Evolutionary conservation across 2,888 invertebrate species (phyloP).

Genomic region (Nemurella pictetii): DNA sequence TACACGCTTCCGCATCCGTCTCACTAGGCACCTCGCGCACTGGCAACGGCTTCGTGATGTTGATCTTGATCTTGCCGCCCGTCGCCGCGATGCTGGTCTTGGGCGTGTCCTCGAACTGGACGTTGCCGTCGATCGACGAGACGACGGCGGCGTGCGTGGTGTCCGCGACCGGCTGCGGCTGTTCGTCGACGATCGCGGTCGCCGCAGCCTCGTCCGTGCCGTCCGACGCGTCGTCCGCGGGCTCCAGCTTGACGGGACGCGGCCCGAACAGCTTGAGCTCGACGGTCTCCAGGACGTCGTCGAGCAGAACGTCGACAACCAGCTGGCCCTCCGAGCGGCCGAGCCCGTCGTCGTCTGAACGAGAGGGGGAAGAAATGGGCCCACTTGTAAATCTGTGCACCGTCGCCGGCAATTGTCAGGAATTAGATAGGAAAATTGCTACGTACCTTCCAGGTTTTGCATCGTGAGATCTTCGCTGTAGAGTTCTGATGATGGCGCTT

Average conservation of each 20-base stretch:
- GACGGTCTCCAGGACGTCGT: constrained; percentile 19
- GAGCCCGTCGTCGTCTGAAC: constrained; percentile 44
- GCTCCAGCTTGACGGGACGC: constrained; percentile 8
- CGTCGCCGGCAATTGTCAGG: no score
- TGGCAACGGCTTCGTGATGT: constrained; percentile 71
- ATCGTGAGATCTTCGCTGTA: constrained; percentile 46
- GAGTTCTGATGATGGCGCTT: constrained; percentile 55
- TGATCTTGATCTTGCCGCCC: constrained; percentile 75
- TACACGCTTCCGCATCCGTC: constrained; percentile 47
- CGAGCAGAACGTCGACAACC: neutral
- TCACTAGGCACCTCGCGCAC: constrained; percentile 52
- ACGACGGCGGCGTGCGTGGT: constrained; percentile 61
- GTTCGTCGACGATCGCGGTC: constrained; percentile 10
- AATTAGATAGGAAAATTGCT: neutral
- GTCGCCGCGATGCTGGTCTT: constrained; percentile 51
- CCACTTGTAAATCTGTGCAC: neutral
- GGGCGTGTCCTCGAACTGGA: constrained; percentile 64
- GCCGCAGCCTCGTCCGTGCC: neutral
- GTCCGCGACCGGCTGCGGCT: constrained; percentile 51
- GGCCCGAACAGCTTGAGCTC: neutral
- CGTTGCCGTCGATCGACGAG: constrained; percentile 77
- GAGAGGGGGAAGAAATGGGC: neutral
- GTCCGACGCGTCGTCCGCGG: neutral
- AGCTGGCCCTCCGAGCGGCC: constrained; percentile 49
- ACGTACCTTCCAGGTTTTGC: constrained; percentile 12